Conservation (phyloP, 2,113 vertebrate species). For the Synodontis membranacea region DNA sequence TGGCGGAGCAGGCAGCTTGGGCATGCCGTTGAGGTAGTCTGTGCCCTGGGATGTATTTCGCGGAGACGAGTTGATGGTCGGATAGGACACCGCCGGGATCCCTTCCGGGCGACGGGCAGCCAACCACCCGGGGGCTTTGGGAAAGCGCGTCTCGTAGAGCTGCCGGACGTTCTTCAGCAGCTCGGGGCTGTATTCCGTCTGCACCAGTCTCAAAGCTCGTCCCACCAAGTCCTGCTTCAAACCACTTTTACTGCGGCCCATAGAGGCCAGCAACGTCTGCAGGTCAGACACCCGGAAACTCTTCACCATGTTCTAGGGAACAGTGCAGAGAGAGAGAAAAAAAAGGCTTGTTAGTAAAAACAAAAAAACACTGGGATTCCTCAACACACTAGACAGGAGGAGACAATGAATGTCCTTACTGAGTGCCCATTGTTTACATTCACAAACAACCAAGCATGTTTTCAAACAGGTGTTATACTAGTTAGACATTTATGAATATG, state of each 20-base stretch:
- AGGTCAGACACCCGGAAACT: conserved; percentile 99
- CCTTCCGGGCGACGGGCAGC: conserved; percentile 76
- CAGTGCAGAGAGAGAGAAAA: background rate
- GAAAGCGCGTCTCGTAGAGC: conserved; percentile 93
- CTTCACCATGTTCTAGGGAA: conserved; percentile 96
- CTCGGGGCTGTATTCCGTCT: conserved; percentile 96
- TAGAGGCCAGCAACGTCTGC: conserved; percentile 95
- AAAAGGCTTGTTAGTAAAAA: background rate
- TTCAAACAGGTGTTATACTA: background rate
- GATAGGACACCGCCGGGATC: conserved; percentile 72
- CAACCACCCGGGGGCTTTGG: conserved; percentile 78
- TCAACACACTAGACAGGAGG: too few relatives aligned
- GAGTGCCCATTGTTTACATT: too few relatives aligned
- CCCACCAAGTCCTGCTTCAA: conserved; percentile 98
- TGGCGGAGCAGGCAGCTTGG: conserved; percentile 73
- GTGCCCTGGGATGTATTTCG: conserved; percentile 78
- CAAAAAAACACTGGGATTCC: background rate
- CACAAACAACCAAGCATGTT: background rate
- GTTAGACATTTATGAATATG: background rate
- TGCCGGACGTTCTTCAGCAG: conserved; percentile 96
- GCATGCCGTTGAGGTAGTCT: conserved; percentile 95
- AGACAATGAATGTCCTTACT: too few relatives aligned
- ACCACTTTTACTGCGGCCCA: conserved; percentile 97
- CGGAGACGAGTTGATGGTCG: conserved; percentile 73
- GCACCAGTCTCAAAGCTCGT: conserved; percentile 89